Percentiles rank a stretch among this genome's conserved stretches.
Evolutionary conservation across 2,113 vertebrate genomes (phyloP).

Genomic region (Dendrocopos noguchii): DNA sequence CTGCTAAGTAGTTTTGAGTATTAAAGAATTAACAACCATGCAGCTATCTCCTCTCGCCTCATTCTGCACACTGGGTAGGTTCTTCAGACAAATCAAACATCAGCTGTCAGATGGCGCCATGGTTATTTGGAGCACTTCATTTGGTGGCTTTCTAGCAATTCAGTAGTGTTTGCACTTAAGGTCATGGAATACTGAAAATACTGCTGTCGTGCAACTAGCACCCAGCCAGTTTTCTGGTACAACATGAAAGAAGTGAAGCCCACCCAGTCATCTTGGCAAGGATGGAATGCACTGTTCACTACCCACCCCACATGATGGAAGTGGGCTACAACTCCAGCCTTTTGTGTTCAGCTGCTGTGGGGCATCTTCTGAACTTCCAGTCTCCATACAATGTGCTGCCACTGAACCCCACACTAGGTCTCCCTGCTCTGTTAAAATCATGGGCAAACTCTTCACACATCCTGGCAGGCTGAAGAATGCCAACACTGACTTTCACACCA

Average conservation of each 20-base stretch:
- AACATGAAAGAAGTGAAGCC: background rate
- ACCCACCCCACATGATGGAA: background rate
- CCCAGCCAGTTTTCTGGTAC: background rate
- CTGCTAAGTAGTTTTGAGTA: slow-evolving; percentile 29
- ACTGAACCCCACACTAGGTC: background rate
- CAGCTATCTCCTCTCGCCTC: background rate
- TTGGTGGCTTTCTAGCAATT: background rate
- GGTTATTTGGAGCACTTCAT: slow-evolving; percentile 40
- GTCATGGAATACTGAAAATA: background rate
- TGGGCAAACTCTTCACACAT: background rate
- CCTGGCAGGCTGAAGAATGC: background rate
- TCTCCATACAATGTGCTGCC: background rate
- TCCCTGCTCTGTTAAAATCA: background rate
- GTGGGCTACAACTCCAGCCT: background rate
- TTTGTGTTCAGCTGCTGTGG: background rate
- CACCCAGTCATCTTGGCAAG: background rate
- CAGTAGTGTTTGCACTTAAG: background rate
- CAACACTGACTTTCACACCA: background rate
- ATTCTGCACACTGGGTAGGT: background rate
- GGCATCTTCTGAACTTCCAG: background rate
- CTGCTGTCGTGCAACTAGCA: background rate
- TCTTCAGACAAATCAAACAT: slow-evolving; percentile 14
- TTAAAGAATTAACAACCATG: slow-evolving; percentile 58
- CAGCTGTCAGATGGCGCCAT: slow-evolving; percentile 12
- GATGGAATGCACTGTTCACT: background rate